Evolutionary conservation across 92 coral and sea anemone genomes (phyloP), one percentile per base, ranked within the genome.

Genomic region (Paragorgia papillata): DNA sequence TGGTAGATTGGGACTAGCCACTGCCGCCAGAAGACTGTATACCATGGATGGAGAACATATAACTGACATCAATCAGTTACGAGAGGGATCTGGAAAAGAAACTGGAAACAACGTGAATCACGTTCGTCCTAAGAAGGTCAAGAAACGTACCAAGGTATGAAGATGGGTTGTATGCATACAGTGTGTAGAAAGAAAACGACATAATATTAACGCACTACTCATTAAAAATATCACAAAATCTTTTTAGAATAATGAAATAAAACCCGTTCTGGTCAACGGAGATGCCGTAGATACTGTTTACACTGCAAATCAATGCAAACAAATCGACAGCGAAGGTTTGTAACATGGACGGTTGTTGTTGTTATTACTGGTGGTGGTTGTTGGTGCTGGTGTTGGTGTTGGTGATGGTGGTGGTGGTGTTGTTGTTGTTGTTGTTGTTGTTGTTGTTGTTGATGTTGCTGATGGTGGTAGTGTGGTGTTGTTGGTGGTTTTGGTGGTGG

Each of bases 21-120:
- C 96, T 41, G 92, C 92, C 1, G 97, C 97, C 41, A 88, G 97
- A 48, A 86, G 96, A 57, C 73, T 92, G 66, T 92, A 92, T 84
- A 90, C 96, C 12, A 85, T 86, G 37, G 80, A 90, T 53, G 97
- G 96, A 21, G 96, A 87, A 69, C 79, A 84, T 20, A 88, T 92
- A 24, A 89, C 96, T 4, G 97, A 92, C 57, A 81, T 90, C 31
- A 83, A 79, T 29, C 92, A 92, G 57, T 27, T 68, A 8, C 51
- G 51, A 64, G 27, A 21, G 7, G 28, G 12, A 22, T 2, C 71
- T 46, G 12, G 53, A n/a, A 2, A 46, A 17, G 29, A 37, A 19
- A 30, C 9, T 64, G 46, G 30, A 34, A 1, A 64, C 43, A 10
- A 37, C 43, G 10, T 37, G 3, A 37, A n/a, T n/a, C n/a, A 0